Conservation (phyloP, 2,797 vertebrate species). For the Prionace glauca region DNA sequence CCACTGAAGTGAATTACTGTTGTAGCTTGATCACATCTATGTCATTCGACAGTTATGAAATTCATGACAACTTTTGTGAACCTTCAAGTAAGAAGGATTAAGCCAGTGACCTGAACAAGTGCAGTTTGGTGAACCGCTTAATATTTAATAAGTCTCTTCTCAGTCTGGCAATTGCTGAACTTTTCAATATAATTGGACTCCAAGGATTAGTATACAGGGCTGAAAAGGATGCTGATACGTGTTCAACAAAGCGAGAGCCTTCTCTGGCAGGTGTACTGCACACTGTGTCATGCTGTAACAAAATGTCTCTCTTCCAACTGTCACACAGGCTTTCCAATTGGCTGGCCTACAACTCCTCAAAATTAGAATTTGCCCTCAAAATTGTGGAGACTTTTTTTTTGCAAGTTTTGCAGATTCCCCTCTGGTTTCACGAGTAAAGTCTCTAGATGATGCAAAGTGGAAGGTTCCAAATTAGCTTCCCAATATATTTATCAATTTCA, state of each 20-base stretch:
- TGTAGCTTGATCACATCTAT: conserved; percentile 17
- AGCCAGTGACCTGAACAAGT: conserved; percentile 28
- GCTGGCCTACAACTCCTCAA: not conserved
- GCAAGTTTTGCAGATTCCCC: not conserved
- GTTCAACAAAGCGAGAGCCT: not conserved
- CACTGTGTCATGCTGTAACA: not conserved
- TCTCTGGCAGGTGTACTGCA: not conserved
- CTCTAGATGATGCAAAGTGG: not conserved
- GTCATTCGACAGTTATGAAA: conserved; percentile 8
- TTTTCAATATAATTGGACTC: conserved; percentile 14
- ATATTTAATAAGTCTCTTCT: conserved; percentile 34
- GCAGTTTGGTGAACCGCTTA: conserved; percentile 26
- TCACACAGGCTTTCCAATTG: not conserved
- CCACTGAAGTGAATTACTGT: not conserved
- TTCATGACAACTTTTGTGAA: conserved; percentile 19
- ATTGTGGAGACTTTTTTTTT: not conserved
- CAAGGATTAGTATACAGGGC: not conserved
- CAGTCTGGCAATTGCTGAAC: conserved; percentile 16
- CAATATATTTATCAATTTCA: no score
- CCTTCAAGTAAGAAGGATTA: conserved; percentile 31
- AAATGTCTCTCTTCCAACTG: not conserved
- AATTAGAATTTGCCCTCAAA: not conserved
- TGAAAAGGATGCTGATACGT: conserved; percentile 24
- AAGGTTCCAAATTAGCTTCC: not conserved
- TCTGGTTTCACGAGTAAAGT: not conserved